phyloP scores from a whole-genome alignment of 1,140 invertebrate species.

The Caenorhabditis inopinata region DNA sequence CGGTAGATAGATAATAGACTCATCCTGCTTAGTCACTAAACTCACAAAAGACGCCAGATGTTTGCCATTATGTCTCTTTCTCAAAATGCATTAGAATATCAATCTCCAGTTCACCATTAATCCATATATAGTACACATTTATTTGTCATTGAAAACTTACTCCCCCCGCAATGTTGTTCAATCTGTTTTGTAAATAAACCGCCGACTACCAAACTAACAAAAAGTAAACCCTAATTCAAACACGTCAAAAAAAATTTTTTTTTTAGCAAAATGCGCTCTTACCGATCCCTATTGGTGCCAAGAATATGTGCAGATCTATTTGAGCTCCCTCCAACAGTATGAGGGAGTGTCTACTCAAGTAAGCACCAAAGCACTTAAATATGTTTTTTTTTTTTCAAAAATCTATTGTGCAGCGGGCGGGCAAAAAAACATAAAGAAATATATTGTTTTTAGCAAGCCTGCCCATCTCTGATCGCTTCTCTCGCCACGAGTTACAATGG shows the following conservation, averaged over 20 bases:
- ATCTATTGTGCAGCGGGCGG: too few species aligned
- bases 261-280: constrained; percentile 23
- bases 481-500: constrained; percentile 1
- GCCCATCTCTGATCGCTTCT: constrained; percentile 18
- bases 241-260: constrained; percentile 20
- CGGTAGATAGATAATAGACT: constrained; percentile 11
- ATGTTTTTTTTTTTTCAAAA: too few species aligned
- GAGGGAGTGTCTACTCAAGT: constrained; percentile 5
- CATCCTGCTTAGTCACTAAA: not conserved
- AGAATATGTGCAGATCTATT: constrained; percentile 34
- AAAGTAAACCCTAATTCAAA: constrained; percentile 10
- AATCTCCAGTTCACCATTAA: not conserved
- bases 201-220: not conserved
- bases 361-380: not conserved
- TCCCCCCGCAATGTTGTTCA: not conserved
- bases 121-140: not conserved
- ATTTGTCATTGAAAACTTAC: not conserved
- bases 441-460: not conserved
- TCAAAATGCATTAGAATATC: not conserved
- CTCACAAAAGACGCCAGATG: not conserved
- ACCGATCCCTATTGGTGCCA: constrained; percentile 28
- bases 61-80: not conserved
- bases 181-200: constrained; percentile 29
- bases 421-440: not conserved
- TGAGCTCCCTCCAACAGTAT: constrained; percentile 21